A percentile compares a stretch with the other conserved stretches of the same genome.
Conservation (phyloP, 1,140 invertebrate species). For the Adelges cooleyi region DNA sequence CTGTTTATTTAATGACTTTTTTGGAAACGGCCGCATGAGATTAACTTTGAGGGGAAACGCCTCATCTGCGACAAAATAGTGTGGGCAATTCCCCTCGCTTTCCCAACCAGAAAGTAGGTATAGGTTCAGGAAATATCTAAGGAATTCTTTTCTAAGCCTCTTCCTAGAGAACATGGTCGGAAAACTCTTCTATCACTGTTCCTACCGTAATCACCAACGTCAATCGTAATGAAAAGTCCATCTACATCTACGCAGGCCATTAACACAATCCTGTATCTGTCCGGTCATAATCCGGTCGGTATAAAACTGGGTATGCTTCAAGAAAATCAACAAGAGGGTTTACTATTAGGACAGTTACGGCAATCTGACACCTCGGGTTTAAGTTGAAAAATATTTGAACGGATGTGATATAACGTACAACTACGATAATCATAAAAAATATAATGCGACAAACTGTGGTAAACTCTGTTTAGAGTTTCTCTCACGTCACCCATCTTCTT, state of each 20-base stretch:
- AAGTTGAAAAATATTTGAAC: slow-evolving; percentile 34
- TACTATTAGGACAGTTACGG: slow-evolving; percentile 36
- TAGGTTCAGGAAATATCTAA: neutral
- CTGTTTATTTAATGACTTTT: neutral
- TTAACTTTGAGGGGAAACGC: neutral
- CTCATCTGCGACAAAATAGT: neutral
- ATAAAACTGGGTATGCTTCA: no score
- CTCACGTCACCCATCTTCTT: no score
- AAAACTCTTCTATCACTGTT: neutral
- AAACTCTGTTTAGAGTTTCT: no score
- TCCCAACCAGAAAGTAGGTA: neutral
- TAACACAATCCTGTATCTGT: neutral
- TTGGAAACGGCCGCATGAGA: neutral
- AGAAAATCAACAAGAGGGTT: slow-evolving; percentile 29
- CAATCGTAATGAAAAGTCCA: neutral
- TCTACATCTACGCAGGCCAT: neutral
- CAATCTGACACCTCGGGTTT: slow-evolving; percentile 33
- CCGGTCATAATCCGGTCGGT: no score
- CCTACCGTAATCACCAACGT: neutral
- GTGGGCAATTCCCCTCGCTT: neutral
- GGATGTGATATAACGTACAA: slow-evolving; percentile 33
- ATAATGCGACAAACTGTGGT: slow-evolving; percentile 31
- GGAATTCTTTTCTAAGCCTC: neutral
- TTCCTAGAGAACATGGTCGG: neutral
- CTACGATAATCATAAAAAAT: slow-evolving; percentile 32